A percentile compares a stretch with the other conserved stretches of the same genome.
phyloP scores from a whole-genome alignment of 92 coral and sea anemone species.

The Epizoanthus stellaris region DNA sequence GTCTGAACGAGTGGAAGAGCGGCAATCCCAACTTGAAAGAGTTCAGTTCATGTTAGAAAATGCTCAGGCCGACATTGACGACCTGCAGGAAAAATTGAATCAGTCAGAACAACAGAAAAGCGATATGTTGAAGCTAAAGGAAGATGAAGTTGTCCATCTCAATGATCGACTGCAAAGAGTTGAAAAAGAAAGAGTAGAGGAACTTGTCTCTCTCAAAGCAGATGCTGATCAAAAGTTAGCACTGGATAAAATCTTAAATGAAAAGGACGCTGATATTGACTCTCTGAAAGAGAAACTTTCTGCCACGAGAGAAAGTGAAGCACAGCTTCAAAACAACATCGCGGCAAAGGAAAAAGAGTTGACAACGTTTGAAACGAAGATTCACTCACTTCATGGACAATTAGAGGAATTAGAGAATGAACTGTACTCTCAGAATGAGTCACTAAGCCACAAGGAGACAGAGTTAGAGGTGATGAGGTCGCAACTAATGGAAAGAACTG shows the following conservation, averaged over 20 bases:
- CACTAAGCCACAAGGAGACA: constrained; percentile 46
- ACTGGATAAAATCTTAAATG: constrained; percentile 20
- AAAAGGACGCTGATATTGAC: constrained; percentile 27
- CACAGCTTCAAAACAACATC: constrained; percentile 10
- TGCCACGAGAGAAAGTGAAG: not conserved
- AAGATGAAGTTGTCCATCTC: constrained; percentile 53
- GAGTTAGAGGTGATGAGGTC: constrained; percentile 28
- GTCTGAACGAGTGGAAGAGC: constrained; percentile 60
- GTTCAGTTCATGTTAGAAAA: constrained; percentile 49
- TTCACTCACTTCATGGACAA: constrained; percentile 57
- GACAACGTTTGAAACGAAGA: constrained; percentile 41
- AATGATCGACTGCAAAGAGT: constrained; percentile 54
- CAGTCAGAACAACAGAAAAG: constrained; percentile 48
- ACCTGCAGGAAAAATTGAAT: constrained; percentile 50
- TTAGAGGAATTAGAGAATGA: constrained; percentile 57
- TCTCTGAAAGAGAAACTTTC: constrained; percentile 25
- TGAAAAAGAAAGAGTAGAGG: constrained; percentile 63
- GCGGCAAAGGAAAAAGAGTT: constrained; percentile 12
- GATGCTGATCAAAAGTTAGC: constrained; percentile 34
- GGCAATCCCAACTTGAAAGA: constrained; percentile 60
- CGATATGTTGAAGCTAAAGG: constrained; percentile 56
- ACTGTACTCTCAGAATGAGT: constrained; percentile 51
- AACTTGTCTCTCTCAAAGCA: constrained; percentile 61
- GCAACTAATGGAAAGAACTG: not conserved
- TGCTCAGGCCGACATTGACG: constrained; percentile 45